Conservation (phyloP, 1,140 invertebrate species). For the Drosophila lini region DNA sequence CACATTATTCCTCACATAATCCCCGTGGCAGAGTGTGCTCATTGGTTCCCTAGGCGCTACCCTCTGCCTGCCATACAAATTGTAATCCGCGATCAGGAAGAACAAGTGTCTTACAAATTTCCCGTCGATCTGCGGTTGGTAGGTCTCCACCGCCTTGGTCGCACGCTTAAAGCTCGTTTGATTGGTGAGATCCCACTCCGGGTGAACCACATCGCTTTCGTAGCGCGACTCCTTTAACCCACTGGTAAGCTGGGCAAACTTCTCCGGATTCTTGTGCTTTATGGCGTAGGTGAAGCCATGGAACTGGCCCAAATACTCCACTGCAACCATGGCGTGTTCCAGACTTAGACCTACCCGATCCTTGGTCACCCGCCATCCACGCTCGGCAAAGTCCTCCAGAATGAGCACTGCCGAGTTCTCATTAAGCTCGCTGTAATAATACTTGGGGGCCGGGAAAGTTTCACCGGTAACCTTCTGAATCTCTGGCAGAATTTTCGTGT, state of each 20-base stretch:
- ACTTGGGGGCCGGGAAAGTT: slow-evolving; percentile 59
- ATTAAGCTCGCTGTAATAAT: slow-evolving; percentile 69
- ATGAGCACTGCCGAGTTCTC: slow-evolving; percentile 45
- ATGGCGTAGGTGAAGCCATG: slow-evolving; percentile 74
- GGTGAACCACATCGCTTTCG: slow-evolving; percentile 1
- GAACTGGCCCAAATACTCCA: slow-evolving; percentile 66
- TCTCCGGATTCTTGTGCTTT: slow-evolving; percentile 51
- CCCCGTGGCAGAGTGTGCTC: slow-evolving; percentile 74
- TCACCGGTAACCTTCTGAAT: slow-evolving; percentile 37
- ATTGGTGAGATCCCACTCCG: slow-evolving; percentile 36
- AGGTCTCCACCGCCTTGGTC: slow-evolving; percentile 16
- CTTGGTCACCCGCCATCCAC: slow-evolving; percentile 67
- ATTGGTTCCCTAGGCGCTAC: slow-evolving; percentile 69
- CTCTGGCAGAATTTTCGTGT: slow-evolving; percentile 62
- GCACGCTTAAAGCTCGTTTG: slow-evolving; percentile 24
- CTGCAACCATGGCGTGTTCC: slow-evolving; percentile 59
- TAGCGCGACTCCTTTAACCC: slow-evolving; percentile 64
- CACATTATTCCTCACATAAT: slow-evolving; percentile 80
- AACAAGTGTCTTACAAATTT: slow-evolving; percentile 53
- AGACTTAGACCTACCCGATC: slow-evolving; percentile 50
- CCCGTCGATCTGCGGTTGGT: slow-evolving; percentile 56
- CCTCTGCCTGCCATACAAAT: slow-evolving; percentile 48
- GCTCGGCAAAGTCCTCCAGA: slow-evolving; percentile 59
- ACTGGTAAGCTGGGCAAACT: slow-evolving; percentile 47
- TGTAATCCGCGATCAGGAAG: slow-evolving; percentile 33